phyloP scores from a whole-genome alignment of 2,888 invertebrate genomes.

The Leptothorax acervorum region DNA sequence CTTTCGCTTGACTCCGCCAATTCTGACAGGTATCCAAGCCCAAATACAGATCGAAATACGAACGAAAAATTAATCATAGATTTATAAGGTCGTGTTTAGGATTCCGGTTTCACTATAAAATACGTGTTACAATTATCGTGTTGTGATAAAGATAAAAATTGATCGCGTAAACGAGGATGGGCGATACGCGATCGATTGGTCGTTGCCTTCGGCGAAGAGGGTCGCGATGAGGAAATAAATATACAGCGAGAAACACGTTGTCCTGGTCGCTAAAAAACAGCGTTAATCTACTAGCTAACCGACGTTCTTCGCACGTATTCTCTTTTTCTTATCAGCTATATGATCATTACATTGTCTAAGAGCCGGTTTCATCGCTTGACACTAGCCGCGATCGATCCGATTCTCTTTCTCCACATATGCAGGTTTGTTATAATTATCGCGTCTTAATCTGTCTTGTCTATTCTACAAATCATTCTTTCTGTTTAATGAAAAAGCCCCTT shows the following conservation, averaged over 20 bases:
- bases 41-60: slow-evolving; percentile 6
- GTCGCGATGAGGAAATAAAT: slow-evolving; percentile 59
- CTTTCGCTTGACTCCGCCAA: background rate
- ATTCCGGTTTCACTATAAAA: background rate
- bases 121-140: slow-evolving; percentile 17
- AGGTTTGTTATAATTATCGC: background rate
- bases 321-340: slow-evolving; percentile 29
- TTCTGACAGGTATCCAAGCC: background rate
- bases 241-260: slow-evolving; percentile 51
- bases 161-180: background rate
- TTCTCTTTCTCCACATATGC: slow-evolving; percentile 17
- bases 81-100: background rate
- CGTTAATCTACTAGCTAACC: slow-evolving; percentile 31
- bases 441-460: background rate
- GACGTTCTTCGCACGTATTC: slow-evolving; percentile 41
- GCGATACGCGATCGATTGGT: slow-evolving; percentile 60
- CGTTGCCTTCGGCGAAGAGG: slow-evolving; percentile 49
- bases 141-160: slow-evolving; percentile 17
- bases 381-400: slow-evolving; percentile 26
- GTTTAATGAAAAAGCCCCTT: background rate
- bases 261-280: slow-evolving; percentile 40
- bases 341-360: slow-evolving; percentile 48
- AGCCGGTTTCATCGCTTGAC: slow-evolving; percentile 35
- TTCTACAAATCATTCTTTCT: slow-evolving; percentile 3
- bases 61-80: background rate